Percentiles rank a stretch among this genome's conserved stretches.
Evolutionary conservation across 2,888 invertebrate genomes (phyloP).

Genomic region (Parochlus steinenii): DNA sequence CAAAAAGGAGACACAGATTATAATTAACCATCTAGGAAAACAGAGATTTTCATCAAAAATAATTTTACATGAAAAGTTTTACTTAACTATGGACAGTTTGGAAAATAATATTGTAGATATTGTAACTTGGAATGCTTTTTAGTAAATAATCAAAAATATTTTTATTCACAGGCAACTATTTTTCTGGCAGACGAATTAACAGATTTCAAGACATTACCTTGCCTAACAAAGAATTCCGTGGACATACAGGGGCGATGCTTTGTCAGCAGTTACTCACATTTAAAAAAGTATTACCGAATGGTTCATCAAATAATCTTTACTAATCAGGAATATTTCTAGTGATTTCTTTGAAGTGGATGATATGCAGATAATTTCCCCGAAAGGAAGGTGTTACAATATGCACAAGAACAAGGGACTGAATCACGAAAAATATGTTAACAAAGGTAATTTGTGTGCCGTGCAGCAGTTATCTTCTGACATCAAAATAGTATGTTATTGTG

Average conservation of each 20-base stretch:
- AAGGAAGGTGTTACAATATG: slow-evolving; percentile 9
- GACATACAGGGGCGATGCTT: slow-evolving; percentile 3
- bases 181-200: slow-evolving; percentile 5
- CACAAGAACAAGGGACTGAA: slow-evolving; percentile 6
- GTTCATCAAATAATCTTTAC: too few species aligned
- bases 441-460: slow-evolving; percentile 10
- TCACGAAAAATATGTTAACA: slow-evolving; percentile 11
- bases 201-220: slow-evolving; percentile 4
- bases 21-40: too few species aligned
- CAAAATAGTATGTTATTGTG: slow-evolving; percentile 7
- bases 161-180: slow-evolving; percentile 5
- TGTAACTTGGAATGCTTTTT: neutral
- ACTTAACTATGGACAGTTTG: slow-evolving; percentile 6
- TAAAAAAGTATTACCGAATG: too few species aligned
- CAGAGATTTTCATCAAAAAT: too few species aligned
- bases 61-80: slow-evolving; percentile 7
- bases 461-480: slow-evolving; percentile 1
- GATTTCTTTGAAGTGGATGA: slow-evolving; percentile 10
- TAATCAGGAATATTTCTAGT: slow-evolving; percentile 5
- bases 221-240: slow-evolving; percentile 1
- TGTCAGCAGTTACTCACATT: too few species aligned
- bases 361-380: slow-evolving; percentile 5
- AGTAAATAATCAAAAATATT: neutral
- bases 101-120: slow-evolving; percentile 9
- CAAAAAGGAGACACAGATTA: too few species aligned